Base-by-base conservation (phyloP, 1,140 invertebrate species). In the Drosophila cardini region DNA sequence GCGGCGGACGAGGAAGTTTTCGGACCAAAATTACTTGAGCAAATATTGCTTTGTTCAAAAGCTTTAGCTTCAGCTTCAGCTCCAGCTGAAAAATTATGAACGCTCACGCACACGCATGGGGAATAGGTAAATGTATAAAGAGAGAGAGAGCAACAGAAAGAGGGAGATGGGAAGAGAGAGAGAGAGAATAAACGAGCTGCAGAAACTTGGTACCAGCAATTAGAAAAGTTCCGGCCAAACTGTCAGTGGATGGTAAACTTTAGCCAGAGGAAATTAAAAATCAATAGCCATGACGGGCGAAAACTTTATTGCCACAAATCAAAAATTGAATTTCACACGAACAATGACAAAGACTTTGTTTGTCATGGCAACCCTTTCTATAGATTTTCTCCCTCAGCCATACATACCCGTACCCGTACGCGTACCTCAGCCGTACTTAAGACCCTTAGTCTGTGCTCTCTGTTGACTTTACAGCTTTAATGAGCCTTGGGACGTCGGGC, bases 11-110 rank as follows among this genome's bases (percentile, higher is more conserved):
- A 70, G 76, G 36, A 84, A 84, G 77, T 84, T 84, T 83, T 65
- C 50, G 43, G 40, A 70, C 76, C 50, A 69, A 84, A 85, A 81
- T 86, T 78, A 86, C 75, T 86, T 86, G 82, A 62, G 64, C 83
- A 86, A 86, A 86, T 87, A 86, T 82, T 78, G 82, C 76, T 87
- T 82, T 86, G 82, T 86, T 81, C 78, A 78, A 86, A 82, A 68
- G 60, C 58, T 60, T 46, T 71, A 60, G 61, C 57, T 13, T 10
- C 8, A 38, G n/a, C 34, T 40, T n/a, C 2, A n/a, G 11, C 2
- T 40, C 16, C 56, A 72, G 80, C 68, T 67, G 80, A 62, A 80
- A 82, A 87, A 78, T 86, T 82, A 85, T 85, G 82, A 81, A 79
- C 42, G 57, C 56, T 43, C 56, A 72, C 61, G 56, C 57, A 40